Evolutionary conservation across 2,113 vertebrate genomes (phyloP), one percentile per base, ranked within the genome.

Genomic region (Zosterops lateralis): DNA sequence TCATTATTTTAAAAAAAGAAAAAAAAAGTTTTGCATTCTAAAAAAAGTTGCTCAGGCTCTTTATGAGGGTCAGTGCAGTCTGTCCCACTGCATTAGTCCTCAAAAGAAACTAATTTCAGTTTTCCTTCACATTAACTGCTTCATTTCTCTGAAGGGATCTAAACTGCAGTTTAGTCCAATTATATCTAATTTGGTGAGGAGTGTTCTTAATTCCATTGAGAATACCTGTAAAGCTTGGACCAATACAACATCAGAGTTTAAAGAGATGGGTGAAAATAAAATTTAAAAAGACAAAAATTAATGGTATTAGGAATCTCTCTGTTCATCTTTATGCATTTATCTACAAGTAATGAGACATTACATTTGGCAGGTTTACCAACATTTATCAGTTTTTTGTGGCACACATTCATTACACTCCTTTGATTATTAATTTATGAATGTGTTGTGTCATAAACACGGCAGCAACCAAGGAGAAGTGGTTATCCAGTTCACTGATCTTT

Each of bases 121-220:
- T 92, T 96, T 94, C 92, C 62, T 62, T 84, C 73, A 71, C 79
- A 71, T 96, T 92, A 95, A 94, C 87, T 93, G 91, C 91, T 87
- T 95, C 76, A 92, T 93, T 97, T 95, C 87, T 95, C 92, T 87
- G 87, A 94, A 94, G 83, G 70, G 95, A 90, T 68, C 93, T 85
- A 76, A 95, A 71, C 60, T 5, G 2, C 57, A 91, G 54, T 94
- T 94, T 85, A 84, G 88, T 75, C 65, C 90, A 96, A 92, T 97
- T 95, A 95, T 18, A 58, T 76, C 95, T 87, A 85, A 92, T 96
- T 92, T 94, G 84, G 48, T 67, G 76, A 93, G 60, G 34, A 54
- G 28, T 68, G 54, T 34, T 87, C 85, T 67, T 82, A 94, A 87
- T 73, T 94, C 90, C 70, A 78, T 4, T 48, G 76, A 38, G 84